Percentiles rank a stretch among this genome's conserved stretches.
phyloP scores from a whole-genome alignment of 2,113 vertebrate genomes.

The Pachycephala philippinensis region DNA sequence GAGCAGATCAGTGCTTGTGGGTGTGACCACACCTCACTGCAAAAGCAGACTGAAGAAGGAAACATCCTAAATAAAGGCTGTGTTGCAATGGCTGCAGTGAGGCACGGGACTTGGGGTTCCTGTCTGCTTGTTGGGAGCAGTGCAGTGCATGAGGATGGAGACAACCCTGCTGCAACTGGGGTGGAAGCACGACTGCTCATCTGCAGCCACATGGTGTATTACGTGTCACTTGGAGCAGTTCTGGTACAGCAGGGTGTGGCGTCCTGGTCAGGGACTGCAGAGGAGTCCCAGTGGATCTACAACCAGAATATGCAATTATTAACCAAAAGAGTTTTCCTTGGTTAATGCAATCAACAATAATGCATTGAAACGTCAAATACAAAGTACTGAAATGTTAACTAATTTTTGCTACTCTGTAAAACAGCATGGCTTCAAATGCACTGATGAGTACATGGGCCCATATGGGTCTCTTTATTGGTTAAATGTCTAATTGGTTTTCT shows the following conservation, averaged over 20 bases:
- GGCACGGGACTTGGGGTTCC: accelerated
- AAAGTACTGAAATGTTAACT: not conserved
- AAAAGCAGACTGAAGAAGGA: not conserved
- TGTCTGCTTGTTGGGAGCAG: not conserved
- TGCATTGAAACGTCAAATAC: not conserved
- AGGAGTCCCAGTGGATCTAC: not conserved
- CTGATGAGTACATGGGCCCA: not conserved
- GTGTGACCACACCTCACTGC: not conserved
- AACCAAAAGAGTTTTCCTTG: not conserved
- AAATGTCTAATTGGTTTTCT: not conserved
- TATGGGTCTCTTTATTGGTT: not conserved
- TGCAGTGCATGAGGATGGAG: not conserved
- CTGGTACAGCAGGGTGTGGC: not conserved
- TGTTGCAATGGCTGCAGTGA: not conserved
- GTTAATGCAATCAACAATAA: not conserved
- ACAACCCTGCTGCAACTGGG: not conserved
- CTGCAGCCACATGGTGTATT: accelerated
- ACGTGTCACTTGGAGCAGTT: accelerated
- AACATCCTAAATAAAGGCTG: not conserved
- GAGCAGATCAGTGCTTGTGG: not conserved
- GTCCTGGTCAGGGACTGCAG: not conserved
- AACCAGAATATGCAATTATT: not conserved
- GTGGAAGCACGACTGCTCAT: accelerated
- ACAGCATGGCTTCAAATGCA: not conserved
- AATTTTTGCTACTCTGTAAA: not conserved